A percentile compares a stretch with the other conserved stretches of the same genome.
Conservation (phyloP, 92 coral and sea anemone species). For the Zoanthus sansibaricus region DNA sequence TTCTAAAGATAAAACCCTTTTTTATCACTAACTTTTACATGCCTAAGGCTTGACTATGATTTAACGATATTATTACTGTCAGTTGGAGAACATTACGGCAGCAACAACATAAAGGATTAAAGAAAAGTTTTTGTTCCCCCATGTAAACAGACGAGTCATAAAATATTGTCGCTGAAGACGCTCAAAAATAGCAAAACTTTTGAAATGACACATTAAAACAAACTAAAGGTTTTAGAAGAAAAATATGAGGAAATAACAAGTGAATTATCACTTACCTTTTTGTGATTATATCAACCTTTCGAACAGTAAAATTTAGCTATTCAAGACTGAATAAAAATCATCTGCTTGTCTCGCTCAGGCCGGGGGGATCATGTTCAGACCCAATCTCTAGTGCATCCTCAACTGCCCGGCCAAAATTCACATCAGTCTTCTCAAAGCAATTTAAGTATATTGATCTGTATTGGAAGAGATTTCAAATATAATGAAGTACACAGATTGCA, state of each 20-base stretch:
- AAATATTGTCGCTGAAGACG: neutral
- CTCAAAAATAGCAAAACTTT: neutral
- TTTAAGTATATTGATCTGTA: too few species aligned
- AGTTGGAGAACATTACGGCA: neutral
- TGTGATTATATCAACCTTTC: neutral
- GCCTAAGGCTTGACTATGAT: neutral
- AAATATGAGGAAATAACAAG: neutral
- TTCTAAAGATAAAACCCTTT: neutral
- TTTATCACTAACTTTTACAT: neutral
- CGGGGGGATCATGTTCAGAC: neutral
- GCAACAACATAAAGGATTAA: neutral
- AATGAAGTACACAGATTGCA: neutral
- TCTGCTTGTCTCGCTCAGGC: neutral
- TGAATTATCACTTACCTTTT: conserved; percentile 7
- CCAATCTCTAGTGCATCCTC: conserved; percentile 1
- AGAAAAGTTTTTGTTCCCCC: neutral
- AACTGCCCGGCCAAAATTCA: neutral
- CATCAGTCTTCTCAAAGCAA: neutral
- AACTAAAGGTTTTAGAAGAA: neutral
- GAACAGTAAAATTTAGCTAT: conserved; percentile 22
- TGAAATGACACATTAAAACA: neutral
- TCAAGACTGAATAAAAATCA: neutral
- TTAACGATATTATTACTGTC: neutral
- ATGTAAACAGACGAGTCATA: conserved; percentile 32
- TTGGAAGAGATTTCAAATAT: too few species aligned